Evolutionary conservation across 2,113 vertebrate species (phyloP), one percentile per base, ranked within the genome.

Genomic region (Choloepus hoffmanni): DNA sequence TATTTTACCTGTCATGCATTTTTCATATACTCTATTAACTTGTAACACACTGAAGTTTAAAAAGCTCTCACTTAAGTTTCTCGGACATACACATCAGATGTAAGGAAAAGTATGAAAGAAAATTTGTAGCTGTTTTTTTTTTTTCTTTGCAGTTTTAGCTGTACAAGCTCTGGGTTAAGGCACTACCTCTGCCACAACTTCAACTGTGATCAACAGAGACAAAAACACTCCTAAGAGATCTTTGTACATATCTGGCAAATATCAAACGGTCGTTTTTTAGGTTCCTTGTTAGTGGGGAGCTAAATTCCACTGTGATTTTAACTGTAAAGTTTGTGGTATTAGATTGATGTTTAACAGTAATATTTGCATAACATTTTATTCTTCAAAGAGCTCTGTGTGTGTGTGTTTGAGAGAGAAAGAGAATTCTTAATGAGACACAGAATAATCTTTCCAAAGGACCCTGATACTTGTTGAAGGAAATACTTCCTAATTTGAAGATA

Each of bases 271-370:
- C 3, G 21, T 1, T 43, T 55, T 48, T 85, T 3, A 19, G 1
- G 9, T 95, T 94, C 8, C 5, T 16, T 93, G 33, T 62, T 68
- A 62, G 70, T 43, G 5, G 79, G 13, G 18, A 88, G 23, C 3
- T 72, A 26, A 26, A 68, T 89, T 87, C 91, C 55, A 26, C 81
- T 96, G 70, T 86, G 53, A 53, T 78, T 84, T 96, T 28, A 93
- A 36, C 85, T 90, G 33, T 14, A 77, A 95, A 73, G 63, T 78
- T 92, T 94, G 15, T 93, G 74, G 36, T 53, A 93, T 60, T 78
- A 55, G 18, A 18, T 3, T 89, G 63, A 94, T 21, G 91, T 97
- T 95, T 88, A 92, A 40, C 2, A 77, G 0, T 63, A 15, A n/a
- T 89, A 76, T 84, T 76, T 24, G 58, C 55, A 63, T 28, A 85